Base-by-base conservation (phyloP, 1,140 invertebrate species). In the Anastatus disparis region DNA sequence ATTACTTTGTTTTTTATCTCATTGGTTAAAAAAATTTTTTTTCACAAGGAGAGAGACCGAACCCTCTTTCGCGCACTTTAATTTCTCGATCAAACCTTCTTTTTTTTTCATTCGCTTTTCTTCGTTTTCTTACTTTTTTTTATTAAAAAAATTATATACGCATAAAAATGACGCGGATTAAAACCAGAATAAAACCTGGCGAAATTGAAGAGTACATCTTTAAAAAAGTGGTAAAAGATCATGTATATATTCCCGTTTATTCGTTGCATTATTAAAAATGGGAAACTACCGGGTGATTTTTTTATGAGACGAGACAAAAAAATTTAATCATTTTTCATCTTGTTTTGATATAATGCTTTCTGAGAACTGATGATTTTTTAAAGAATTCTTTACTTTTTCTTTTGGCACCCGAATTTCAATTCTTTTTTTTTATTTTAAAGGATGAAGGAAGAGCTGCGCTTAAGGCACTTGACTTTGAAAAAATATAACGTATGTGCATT, bases 21-120 rank as follows among this genome's bases (percentile, higher is more conserved):
- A 55, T 53, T 26, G 50, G 56, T 55, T 50, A 71, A 65, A 71
- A 65, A 35, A n/a, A n/a, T n/a, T n/a, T n/a, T n/a, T n/a, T 72
- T 52, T 67, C 44, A 38, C 46, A 58, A 53, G 50, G 48, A 42
- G 61, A 71, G 31, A 35, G 42, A 31, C 20, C 20, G 56, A 10
- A 35, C 31, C 31, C 56, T 12, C 24, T 3, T 10, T 8, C 8
- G 2, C 35, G 15, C 27, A n/a, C n/a, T n/a, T 70, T 55, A 27
- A 42, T 22, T 53, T 70, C 46, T 52, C 20, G 58, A 9, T 59
- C 31, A 50, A 50, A 22, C 48, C 17, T 50, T 24, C 29, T 13
- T 13, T 53, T n/a, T n/a, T 22, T 13, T 1, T 62, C 44, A 56
- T 56, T 71, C 65, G n/a, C 40, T 56, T 31, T 50, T 24, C 44